Conservation (phyloP, 2,888 invertebrate genomes). For the Periphyllus acericola region DNA sequence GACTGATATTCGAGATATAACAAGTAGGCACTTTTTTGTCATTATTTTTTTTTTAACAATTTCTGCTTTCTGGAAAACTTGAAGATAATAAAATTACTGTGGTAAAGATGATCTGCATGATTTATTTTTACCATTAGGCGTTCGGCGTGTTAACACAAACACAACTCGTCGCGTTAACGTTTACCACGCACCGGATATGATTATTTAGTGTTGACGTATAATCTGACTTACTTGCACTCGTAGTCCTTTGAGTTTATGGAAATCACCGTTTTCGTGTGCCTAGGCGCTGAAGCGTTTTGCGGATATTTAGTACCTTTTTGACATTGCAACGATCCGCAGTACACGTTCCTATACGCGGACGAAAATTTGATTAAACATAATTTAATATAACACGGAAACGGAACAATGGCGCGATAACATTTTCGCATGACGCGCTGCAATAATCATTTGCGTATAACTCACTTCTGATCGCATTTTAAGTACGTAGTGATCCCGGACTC, state of each 20-base stretch:
- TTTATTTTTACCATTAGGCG: background rate
- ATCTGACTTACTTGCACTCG: slow-evolving; percentile 92
- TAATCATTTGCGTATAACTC: slow-evolving; percentile 68
- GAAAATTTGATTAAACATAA: background rate
- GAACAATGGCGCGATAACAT: background rate
- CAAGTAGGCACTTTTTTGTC: background rate
- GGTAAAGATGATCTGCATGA: background rate
- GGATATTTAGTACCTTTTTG: slow-evolving; percentile 87
- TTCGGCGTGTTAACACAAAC: background rate
- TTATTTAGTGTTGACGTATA: background rate
- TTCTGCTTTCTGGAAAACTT: background rate
- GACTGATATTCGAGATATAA: background rate
- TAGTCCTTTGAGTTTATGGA: slow-evolving; percentile 88
- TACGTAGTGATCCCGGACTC: slow-evolving; percentile 70
- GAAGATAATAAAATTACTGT: background rate
- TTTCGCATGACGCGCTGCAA: background rate
- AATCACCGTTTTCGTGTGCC: slow-evolving; percentile 88
- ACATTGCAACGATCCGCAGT: slow-evolving; percentile 95
- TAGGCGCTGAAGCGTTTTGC: slow-evolving; percentile 80
- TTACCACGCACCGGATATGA: background rate
- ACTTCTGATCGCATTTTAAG: slow-evolving; percentile 88
- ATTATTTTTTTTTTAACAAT: background rate
- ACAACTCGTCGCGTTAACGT: background rate
- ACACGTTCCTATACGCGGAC: slow-evolving; percentile 78
- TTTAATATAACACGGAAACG: background rate